Evolutionary conservation across 2,888 invertebrate genomes (phyloP), one percentile per base, ranked within the genome.

Genomic region (Tenthredo scrophulariae): DNA sequence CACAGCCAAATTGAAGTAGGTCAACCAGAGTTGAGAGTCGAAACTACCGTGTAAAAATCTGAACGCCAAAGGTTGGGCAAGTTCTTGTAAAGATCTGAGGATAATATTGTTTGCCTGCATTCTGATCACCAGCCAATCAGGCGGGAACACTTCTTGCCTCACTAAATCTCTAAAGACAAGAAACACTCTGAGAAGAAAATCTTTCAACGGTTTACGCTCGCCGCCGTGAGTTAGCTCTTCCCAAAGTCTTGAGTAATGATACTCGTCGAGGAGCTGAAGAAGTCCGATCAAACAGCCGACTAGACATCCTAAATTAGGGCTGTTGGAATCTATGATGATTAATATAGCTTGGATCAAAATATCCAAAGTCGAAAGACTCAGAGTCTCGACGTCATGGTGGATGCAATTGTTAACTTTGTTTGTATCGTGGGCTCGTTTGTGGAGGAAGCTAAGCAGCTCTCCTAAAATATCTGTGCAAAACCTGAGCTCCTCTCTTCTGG

Each of bases 71-170:
- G 98, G 98, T 89, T 98, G 97, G 0, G 98, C 97, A 86, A 98
- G 95, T 91, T 98, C 98, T 92, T 98, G 97, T 26, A 98, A 94
- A 0, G 98, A 97, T 72, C 97, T 97, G 26, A 98, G 94, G 85
- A 98, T 95, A 0, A 98, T 96, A 93, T 97, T 96, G 92, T 98
- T 98, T 83, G 97, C 97, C 85, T 97, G 96, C 94, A 99, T 97
- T 91, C 97, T 96, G 93, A 99, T 96, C 15, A 98, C 96, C 88
- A 98, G 95, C 99, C 99, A 99, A 92, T 98, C 98, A 0, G 96
- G 95, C 1, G 98, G 97, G 90, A 97, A 98, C 0, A 95, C 95
- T 89, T 97, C 96, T 89, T 96, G 96, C 87, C 96, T 96, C 37
- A 98, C 96, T 46, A 98, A 95, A 92, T 97, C 97, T 74, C 96